Base-by-base conservation (phyloP, 1,140 invertebrate species). In the Lepidurus couesii region DNA sequence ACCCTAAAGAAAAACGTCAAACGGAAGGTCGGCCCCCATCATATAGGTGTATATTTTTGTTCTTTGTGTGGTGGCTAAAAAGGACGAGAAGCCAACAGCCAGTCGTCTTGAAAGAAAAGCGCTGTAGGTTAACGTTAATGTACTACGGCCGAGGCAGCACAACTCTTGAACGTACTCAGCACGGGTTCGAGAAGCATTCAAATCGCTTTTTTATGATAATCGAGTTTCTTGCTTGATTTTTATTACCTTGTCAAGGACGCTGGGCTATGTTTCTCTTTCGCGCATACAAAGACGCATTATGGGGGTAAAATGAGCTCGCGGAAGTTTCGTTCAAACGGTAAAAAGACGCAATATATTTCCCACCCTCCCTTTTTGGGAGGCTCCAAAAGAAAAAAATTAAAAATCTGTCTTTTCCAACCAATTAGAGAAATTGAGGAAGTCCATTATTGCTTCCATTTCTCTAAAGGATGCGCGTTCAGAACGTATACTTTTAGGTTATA, bases 41-140 rank as follows among this genome's bases (percentile, higher is more conserved):
- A 65, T 7, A 16, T 7, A 65, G 53, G 53, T 16, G 53, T 65
- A 16, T 21, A 65, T 65, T 65, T 65, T 65, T 65, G 53, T 65
- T 65, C 53, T 21, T 65, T 21, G 53, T 65, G 13, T 65, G 53
- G 53, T 65, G 16, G 53, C 21, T 65, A 13, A 65, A 21, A 16
- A 8, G 53, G 53, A 65, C 16, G 13, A 16, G 13, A 21, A 65
- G 21, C 21, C 16, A 65, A 13, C 53, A 65, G 53, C n/a, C 53
- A 65, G 53, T 65, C 53, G 16, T 65, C 21, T 21, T 65, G 53
- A 65, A 65, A 13, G 53, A 13, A 65, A 65, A 65, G 53, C 53
- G 53, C 53, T 65, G 53, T 65, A 65, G 53, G 53, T 65, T 65
- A 65, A 65, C 53, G 53, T 65, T 65, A 65, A 65, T 65, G 53